Conservation (phyloP, 1,140 invertebrate species). For the Sarcophaga bullata region DNA sequence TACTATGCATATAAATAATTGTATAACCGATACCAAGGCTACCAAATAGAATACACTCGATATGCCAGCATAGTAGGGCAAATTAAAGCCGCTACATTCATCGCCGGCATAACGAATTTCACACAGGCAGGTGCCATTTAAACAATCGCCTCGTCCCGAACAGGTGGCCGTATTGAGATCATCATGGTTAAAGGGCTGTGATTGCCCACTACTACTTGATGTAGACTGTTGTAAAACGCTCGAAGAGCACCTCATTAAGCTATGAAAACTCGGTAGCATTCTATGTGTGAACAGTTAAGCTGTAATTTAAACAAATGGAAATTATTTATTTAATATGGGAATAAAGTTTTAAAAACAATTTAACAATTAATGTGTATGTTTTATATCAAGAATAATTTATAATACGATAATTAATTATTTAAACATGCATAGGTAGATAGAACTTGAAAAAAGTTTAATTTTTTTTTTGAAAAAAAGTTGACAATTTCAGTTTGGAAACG, state of each 20-base stretch:
- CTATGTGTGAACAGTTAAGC: slow-evolving; percentile 55
- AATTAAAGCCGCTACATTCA: slow-evolving; percentile 72
- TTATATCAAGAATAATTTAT: no score
- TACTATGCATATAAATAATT: slow-evolving; percentile 85
- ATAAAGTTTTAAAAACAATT: neutral
- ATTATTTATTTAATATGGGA: neutral
- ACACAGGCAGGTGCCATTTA: slow-evolving; percentile 90
- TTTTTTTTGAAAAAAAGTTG: no score
- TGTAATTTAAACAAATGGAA: slow-evolving; percentile 47
- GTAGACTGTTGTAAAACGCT: slow-evolving; percentile 57
- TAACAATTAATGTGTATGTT: neutral
- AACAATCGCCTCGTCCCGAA: slow-evolving; percentile 86
- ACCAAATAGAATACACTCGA: slow-evolving; percentile 84
- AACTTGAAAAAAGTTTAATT: no score
- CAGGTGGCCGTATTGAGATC: slow-evolving; percentile 57
- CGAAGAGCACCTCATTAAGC: slow-evolving; percentile 65
- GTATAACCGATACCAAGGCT: slow-evolving; percentile 85
- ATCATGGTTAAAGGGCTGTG: slow-evolving; percentile 37
- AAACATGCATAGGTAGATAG: no score
- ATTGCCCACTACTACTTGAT: slow-evolving; percentile 7
- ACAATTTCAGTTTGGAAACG: no score
- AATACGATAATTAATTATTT: no score
- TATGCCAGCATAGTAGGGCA: slow-evolving; percentile 75
- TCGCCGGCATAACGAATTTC: slow-evolving; percentile 79
- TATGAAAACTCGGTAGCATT: slow-evolving; percentile 63